Percentiles rank a stretch among this genome's conserved stretches.
phyloP scores from a whole-genome alignment of 2,797 vertebrate species.

The Sciaenops ocellatus region DNA sequence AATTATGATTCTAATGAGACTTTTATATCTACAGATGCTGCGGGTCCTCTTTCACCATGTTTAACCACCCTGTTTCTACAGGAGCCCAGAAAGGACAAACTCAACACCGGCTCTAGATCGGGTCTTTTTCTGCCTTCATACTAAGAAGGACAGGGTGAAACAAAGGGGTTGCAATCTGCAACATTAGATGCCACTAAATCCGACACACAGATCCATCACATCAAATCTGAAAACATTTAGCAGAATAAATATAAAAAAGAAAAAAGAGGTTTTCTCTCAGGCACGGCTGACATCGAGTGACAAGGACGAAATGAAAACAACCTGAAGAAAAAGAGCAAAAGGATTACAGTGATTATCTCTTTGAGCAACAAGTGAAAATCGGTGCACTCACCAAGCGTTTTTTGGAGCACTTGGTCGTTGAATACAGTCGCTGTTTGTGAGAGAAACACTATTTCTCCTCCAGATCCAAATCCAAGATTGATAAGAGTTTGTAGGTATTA shows the following conservation, averaged over 20 bases:
- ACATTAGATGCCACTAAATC: too few species aligned
- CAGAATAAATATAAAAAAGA: not conserved
- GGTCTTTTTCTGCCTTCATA: too few species aligned
- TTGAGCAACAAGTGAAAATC: slow-evolving; percentile 9
- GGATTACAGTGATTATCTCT: slow-evolving; percentile 43
- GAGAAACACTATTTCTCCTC: not conserved
- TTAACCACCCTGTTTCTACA: too few species aligned
- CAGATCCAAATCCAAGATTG: too few species aligned
- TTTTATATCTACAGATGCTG: too few species aligned
- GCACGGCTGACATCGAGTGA: not conserved
- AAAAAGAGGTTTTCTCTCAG: not conserved
- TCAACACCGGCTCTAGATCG: too few species aligned
- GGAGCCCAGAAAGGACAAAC: too few species aligned
- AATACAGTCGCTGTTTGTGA: not conserved
- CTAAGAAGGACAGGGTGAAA: too few species aligned
- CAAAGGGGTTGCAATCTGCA: too few species aligned
- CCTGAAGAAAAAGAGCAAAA: slow-evolving; percentile 5
- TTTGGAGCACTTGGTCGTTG: not conserved
- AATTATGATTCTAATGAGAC: too few species aligned
- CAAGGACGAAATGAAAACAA: slow-evolving; percentile 3
- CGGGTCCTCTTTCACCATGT: too few species aligned
- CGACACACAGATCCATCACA: not conserved
- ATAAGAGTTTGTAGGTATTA: not conserved
- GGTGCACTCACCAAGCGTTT: not conserved
- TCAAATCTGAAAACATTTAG: not conserved